Evolutionary conservation across 64 coral and sea anemone genomes (phyloP).

Genomic region (Hydrozoanthus tunicans): DNA sequence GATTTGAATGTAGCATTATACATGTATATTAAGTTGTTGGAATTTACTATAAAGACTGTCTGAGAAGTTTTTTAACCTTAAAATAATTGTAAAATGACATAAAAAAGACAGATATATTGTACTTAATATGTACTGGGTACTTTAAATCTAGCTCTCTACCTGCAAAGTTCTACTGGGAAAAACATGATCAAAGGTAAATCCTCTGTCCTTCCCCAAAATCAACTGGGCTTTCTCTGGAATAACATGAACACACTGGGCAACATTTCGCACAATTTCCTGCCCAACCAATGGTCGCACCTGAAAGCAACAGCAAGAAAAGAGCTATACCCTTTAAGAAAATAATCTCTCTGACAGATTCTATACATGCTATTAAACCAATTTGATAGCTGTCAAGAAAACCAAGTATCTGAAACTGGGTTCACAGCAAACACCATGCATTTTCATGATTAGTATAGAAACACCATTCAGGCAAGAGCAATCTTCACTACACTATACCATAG

Average conservation of each 20-base stretch:
- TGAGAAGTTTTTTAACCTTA: too few species aligned
- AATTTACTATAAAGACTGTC: too few species aligned
- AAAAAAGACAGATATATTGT: too few species aligned
- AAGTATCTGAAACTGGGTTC: too few species aligned
- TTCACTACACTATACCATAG: too few species aligned
- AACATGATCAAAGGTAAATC: conserved; percentile 98
- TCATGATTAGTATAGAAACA: too few species aligned
- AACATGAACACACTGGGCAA: conserved; percentile 80
- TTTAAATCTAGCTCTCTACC: conserved; percentile 4
- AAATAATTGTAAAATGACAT: too few species aligned
- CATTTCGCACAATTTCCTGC: conserved; percentile 89
- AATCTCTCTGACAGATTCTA: neutral
- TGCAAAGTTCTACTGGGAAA: conserved; percentile 74
- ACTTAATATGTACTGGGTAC: too few species aligned
- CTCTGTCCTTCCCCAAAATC: conserved; percentile 93
- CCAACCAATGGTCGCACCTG: conserved; percentile 95
- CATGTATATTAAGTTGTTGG: too few species aligned
- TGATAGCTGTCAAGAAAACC: neutral
- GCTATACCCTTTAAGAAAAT: neutral
- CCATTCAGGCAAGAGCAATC: too few species aligned
- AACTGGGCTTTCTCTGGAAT: conserved; percentile 87
- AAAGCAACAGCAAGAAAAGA: neutral
- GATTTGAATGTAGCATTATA: too few species aligned
- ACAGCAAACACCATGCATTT: too few species aligned
- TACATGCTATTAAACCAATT: neutral